These are phyloP conservation scores for Alosa alosa DNA, from an alignment of 2,113 vertebrate species.

Conservation along the genomic window DNA sequence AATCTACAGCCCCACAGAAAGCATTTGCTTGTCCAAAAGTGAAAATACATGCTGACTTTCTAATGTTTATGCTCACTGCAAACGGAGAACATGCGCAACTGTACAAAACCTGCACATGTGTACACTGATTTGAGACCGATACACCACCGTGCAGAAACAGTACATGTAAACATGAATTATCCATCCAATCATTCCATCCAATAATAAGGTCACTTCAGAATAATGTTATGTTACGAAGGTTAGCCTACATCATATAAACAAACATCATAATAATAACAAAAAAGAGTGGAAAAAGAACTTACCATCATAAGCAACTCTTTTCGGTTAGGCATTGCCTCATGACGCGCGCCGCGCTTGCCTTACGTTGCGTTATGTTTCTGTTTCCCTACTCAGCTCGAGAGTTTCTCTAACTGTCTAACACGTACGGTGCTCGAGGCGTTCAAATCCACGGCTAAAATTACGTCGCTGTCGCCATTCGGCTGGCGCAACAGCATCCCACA, in stretches of 20 bases:
- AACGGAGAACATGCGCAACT: not conserved
- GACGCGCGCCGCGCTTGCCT: not conserved
- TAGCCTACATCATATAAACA: not conserved
- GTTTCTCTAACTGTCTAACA: not conserved
- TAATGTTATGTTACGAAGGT: not conserved
- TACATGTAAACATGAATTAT: not conserved
- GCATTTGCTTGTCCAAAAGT: not conserved
- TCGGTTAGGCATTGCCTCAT: not conserved
- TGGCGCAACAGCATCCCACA: not conserved
- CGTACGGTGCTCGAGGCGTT: not conserved
- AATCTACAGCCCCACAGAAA: no score
- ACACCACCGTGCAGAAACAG: no score
- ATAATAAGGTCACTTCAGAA: not conserved
- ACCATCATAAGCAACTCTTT: slow-evolving; percentile 5
- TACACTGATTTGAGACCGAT: not conserved
- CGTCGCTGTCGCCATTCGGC: not conserved
- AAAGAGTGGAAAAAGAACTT: not conserved
- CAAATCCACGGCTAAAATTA: not conserved
- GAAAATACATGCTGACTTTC: not conserved
- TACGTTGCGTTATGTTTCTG: not conserved
- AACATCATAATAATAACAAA: not conserved
- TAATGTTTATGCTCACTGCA: not conserved
- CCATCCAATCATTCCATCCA: not conserved
- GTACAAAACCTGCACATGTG: not conserved
- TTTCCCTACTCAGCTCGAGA: not conserved